Evolutionary conservation across 2,113 vertebrate species (phyloP), one percentile per base, ranked within the genome.

Genomic region (Thryonomys swinderianus): DNA sequence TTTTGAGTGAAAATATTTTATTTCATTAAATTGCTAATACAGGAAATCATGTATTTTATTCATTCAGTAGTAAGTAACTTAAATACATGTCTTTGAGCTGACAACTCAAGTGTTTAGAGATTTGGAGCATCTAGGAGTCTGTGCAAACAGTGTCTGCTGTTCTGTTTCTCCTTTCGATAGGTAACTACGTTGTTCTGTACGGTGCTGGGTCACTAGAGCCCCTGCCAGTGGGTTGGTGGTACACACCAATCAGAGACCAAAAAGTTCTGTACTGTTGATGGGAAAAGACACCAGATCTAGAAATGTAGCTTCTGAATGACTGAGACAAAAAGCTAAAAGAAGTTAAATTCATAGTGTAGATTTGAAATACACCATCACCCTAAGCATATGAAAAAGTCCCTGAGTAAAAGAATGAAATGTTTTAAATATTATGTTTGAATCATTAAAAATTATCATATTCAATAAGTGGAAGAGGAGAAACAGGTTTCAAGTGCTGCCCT

Each of bases 401-500:
- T 16, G 14, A 53, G 34, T 12, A 90, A 34, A 82, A 64, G 42
- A 76, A 0, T 78, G 13, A 86, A 91, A 14, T n/a, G 55, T 37
- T 82, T 90, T 27, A 64, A 73, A 71, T 80, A 34, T 17, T 69
- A 37, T 59, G 34, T 11, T 25, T 82, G 64, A 55, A 64, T 90
- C 37, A 32, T 30, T 40, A 88, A 40, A 55, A 87, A 59, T 12
- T 51, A 8, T 67, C 42, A 82, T 40, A 14, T 45, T 85, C 23
- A 94, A 14, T 96, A 71, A 48, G 6, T 7, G 85, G 40, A 55
- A 81, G 30, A 59, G 51, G 12, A 78, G 48, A 67, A 85, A 87
- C 69, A 1, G 5, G 42, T 0, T 42, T 80, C 48, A 69, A 51
- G 64, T 23, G 69, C 8, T 53, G 64, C 6, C 14, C 9, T 67